A percentile compares a stretch with the other conserved stretches of the same genome.
Conservation (phyloP, 2,797 vertebrate genomes). For the Gorsachius magnificus region DNA sequence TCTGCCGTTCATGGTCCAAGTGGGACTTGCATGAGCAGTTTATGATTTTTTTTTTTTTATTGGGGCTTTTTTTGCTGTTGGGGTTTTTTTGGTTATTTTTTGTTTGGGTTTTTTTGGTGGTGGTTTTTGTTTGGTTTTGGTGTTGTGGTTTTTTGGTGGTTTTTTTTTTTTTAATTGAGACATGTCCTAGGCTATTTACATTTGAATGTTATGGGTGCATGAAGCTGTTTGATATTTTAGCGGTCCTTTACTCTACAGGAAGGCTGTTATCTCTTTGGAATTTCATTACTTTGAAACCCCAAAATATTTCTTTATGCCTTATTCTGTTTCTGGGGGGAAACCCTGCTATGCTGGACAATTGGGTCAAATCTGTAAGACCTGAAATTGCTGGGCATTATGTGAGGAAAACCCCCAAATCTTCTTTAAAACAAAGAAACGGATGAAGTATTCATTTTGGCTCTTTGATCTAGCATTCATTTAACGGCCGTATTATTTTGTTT, state of each 20-base stretch:
- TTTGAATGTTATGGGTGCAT: neutral
- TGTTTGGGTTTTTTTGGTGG: neutral
- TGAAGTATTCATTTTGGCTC: neutral
- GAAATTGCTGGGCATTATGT: neutral
- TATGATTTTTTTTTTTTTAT: neutral
- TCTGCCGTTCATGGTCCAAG: accelerated
- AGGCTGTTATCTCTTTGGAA: neutral
- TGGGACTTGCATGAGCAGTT: accelerated
- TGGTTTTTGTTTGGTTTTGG: neutral
- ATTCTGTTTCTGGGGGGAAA: neutral
- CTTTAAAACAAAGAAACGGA: neutral
- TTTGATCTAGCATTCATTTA: neutral
- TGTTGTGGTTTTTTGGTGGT: neutral
- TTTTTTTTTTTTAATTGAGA: neutral
- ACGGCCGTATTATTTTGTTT: neutral
- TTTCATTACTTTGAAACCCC: neutral
- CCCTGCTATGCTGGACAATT: neutral
- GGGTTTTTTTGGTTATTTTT: neutral
- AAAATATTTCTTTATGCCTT: neutral
- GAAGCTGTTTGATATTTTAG: neutral
- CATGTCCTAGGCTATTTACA: neutral
- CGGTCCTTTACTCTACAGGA: neutral
- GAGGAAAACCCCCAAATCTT: neutral
- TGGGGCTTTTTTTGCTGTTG: neutral
- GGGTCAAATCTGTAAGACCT: neutral